Evolutionary conservation across 64 coral and sea anemone genomes (phyloP).

Genomic region (Anthopleura sola): DNA sequence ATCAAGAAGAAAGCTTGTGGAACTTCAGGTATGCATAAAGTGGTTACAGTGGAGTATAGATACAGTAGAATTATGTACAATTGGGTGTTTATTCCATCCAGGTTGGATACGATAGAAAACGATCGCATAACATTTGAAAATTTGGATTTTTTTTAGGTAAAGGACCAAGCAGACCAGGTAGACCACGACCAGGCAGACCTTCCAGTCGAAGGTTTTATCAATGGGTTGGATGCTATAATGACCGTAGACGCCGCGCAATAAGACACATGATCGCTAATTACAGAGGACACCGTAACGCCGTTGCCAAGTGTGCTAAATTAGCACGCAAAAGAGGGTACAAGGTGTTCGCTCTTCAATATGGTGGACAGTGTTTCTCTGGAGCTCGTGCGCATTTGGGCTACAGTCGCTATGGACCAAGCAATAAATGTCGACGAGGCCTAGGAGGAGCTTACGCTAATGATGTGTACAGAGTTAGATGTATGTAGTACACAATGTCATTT

Average conservation of each 20-base stretch:
- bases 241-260: constrained; percentile 27
- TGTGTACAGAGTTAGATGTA: constrained; percentile 44
- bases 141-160: background rate
- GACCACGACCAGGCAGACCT: background rate
- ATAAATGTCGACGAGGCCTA: constrained; percentile 33
- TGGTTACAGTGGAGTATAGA: background rate
- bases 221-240: constrained; percentile 41
- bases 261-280: constrained; percentile 31
- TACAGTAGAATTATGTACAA: no score
- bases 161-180: background rate
- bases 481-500: background rate
- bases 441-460: constrained; percentile 51
- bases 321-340: constrained; percentile 40
- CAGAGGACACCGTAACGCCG: constrained; percentile 23
- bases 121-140: background rate
- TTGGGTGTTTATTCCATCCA: no score
- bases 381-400: constrained; percentile 37
- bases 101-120: no score
- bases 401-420: constrained; percentile 43
- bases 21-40: background rate
- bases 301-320: constrained; percentile 29
- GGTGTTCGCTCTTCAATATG: constrained; percentile 48
- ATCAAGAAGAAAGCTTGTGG: constrained; percentile 75
- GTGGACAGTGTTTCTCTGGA: constrained; percentile 48
- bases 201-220: background rate